A percentile compares a stretch with the other conserved stretches of the same genome.
Evolutionary conservation across 2,888 invertebrate genomes (phyloP).

Genomic region (Caenorhabditis japonica): DNA sequence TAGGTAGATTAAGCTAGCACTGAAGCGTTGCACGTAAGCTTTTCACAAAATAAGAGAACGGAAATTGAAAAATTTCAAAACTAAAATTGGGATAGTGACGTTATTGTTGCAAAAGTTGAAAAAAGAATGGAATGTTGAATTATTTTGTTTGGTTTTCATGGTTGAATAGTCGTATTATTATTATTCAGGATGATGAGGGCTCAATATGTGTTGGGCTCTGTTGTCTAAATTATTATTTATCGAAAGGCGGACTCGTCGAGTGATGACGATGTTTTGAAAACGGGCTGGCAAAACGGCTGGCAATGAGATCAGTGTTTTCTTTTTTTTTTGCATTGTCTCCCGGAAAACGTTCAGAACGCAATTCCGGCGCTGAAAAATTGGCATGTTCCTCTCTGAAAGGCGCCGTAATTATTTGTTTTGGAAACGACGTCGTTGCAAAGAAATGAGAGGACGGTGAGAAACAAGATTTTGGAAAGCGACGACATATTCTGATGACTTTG

Average conservation of each 20-base stretch:
- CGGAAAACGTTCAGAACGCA: background rate
- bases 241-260: conserved; percentile 10
- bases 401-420: conserved; percentile 44
- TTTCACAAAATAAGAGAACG: conserved; percentile 17
- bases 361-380: conserved; percentile 16
- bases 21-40: conserved; percentile 26
- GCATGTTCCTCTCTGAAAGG: conserved; percentile 33
- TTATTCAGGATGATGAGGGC: no score
- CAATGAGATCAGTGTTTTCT: no score
- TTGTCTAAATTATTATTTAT: no score
- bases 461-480: conserved; percentile 5
- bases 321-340: no score
- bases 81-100: no score
- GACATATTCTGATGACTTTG: conserved; percentile 4
- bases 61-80: no score
- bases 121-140: no score
- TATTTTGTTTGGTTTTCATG: no score
- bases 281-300: no score
- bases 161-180: no score
- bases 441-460: conserved; percentile 48
- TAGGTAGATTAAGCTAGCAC: conserved; percentile 10
- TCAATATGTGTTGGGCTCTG: no score
- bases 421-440: conserved; percentile 10
- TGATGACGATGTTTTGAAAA: conserved; percentile 11
- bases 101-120: no score